phyloP scores from a whole-genome alignment of 35 echinoderm and acorn worm species.

The Ophioderma brevispina region DNA sequence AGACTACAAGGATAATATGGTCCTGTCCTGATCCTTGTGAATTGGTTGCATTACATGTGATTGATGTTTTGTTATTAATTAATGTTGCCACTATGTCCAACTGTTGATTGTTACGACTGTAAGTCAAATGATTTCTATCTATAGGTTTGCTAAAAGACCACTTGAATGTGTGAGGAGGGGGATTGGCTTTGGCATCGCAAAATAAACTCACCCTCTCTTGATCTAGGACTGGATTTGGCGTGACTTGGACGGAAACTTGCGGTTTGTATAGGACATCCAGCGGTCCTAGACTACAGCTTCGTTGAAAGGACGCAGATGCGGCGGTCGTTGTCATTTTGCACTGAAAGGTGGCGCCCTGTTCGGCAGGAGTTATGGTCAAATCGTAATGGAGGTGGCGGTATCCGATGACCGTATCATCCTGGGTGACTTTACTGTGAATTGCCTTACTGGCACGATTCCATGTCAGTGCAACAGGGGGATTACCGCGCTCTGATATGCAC shows the following conservation, averaged over 20 bases:
- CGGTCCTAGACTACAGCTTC: conserved; percentile 72
- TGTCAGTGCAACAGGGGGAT: conserved; percentile 70
- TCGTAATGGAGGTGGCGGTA: conserved; percentile 60
- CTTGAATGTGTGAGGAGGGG: conserved; percentile 17
- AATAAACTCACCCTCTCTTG: conserved; percentile 30
- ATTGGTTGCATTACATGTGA: conserved; percentile 77
- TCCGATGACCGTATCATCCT: conserved; percentile 56
- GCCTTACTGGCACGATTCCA: conserved; percentile 46
- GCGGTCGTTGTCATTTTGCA: conserved; percentile 78
- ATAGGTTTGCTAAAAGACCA: conserved; percentile 44
- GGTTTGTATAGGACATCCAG: conserved; percentile 54
- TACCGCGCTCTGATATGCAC: conserved; percentile 74
- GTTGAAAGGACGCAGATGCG: conserved; percentile 17
- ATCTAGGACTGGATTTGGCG: neutral
- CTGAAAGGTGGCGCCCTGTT: conserved; percentile 70
- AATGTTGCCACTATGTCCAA: conserved; percentile 31
- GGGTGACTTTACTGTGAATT: conserved; percentile 21
- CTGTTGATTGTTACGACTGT: neutral
- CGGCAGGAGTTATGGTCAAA: conserved; percentile 15
- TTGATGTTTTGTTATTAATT: conserved; percentile 45
- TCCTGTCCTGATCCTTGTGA: conserved; percentile 28
- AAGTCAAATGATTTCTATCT: conserved; percentile 13
- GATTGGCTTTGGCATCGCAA: conserved; percentile 62
- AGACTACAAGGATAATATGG: neutral
- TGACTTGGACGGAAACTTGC: neutral